These are phyloP conservation scores for Scophthalmus maximus DNA, from an alignment of 2,113 vertebrate genomes.

Conservation along the genomic window DNA sequence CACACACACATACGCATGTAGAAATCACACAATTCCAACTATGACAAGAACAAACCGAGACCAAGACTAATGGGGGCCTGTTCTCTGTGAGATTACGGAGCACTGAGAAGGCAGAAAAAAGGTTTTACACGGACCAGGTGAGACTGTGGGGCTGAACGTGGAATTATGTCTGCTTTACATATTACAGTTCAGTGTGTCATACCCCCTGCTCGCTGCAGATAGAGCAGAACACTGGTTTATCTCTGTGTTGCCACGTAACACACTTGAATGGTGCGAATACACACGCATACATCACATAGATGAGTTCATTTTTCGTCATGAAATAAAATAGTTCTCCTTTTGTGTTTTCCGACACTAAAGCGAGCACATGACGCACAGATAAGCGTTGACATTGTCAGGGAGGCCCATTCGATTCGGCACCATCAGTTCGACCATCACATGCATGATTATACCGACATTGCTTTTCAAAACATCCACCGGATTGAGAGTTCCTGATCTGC, in stretches of 20 bases:
- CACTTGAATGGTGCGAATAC: background rate
- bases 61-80: too few relatives aligned
- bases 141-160: constrained; percentile 28
- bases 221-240: constrained; percentile 1
- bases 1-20: background rate
- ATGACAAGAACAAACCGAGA: background rate
- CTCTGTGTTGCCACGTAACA: background rate
- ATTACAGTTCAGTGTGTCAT: constrained; percentile 18
- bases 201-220: constrained; percentile 13
- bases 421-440: constrained; percentile 17
- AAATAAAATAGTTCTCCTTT: constrained; percentile 30
- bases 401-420: constrained; percentile 29
- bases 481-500: constrained; percentile 62
- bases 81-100: constrained; percentile 10
- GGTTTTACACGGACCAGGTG: constrained; percentile 26
- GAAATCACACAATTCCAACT: constrained; percentile 4
- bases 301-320: constrained; percentile 13
- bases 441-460: constrained; percentile 61
- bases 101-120: constrained; percentile 17
- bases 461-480: constrained; percentile 64
- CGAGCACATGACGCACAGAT: constrained; percentile 8
- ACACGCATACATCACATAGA: background rate
- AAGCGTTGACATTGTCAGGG: constrained; percentile 50
- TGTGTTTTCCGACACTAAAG: constrained; percentile 20
- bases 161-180: constrained; percentile 36